phyloP scores from a whole-genome alignment of 2,113 vertebrate species.

The Struthidea cinerea region DNA sequence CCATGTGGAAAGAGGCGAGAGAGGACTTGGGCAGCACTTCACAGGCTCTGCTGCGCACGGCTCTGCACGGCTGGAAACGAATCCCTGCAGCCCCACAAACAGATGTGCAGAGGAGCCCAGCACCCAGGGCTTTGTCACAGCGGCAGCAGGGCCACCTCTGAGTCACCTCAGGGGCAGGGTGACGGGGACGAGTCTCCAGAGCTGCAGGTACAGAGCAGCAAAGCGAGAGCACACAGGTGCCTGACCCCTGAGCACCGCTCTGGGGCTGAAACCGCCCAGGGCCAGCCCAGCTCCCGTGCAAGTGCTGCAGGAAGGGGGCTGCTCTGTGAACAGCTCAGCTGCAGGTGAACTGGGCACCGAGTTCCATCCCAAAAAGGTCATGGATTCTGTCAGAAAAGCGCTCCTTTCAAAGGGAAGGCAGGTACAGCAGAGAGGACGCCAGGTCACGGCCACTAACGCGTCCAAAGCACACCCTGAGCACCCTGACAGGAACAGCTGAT shows the following conservation, averaged over 20 bases:
- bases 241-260: fast-evolving
- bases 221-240: fast-evolving
- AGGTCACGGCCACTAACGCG: fast-evolving
- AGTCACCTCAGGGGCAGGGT: background rate
- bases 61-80: fast-evolving
- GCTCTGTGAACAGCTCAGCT: background rate
- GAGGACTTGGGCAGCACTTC: background rate
- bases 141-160: background rate
- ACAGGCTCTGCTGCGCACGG: background rate
- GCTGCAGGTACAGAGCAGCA: background rate
- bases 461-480: background rate
- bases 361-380: background rate
- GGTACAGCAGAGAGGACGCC: fast-evolving
- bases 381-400: fast-evolving
- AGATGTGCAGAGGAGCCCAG: background rate
- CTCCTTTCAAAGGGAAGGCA: background rate
- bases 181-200: background rate
- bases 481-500: fast-evolving
- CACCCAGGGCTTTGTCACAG: background rate
- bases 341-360: background rate
- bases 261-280: background rate
- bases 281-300: background rate
- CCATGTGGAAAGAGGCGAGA: background rate
- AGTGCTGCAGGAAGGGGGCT: background rate
- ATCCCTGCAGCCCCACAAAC: background rate